Evolutionary conservation across 2,888 invertebrate species (phyloP).

Genomic region (Dyspetes luteomarginatus): DNA sequence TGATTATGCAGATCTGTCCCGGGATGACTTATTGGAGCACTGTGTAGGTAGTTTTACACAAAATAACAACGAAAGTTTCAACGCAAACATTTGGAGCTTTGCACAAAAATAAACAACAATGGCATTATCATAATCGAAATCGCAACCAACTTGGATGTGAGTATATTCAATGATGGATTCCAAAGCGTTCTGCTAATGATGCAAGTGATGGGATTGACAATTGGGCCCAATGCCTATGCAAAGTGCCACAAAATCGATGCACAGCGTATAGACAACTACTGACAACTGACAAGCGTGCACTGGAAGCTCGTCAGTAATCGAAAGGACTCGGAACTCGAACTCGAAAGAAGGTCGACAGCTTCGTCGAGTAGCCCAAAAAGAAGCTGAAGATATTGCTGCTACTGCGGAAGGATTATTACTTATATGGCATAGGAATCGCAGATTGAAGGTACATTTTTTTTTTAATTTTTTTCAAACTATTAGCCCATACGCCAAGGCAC

Average conservation of each 20-base stretch:
- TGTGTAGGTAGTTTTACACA: conserved; percentile 61
- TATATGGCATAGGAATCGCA: conserved; percentile 21
- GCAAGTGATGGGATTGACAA: conserved; percentile 31
- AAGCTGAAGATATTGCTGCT: background rate
- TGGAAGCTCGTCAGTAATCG: background rate
- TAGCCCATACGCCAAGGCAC: background rate
- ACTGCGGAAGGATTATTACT: background rate
- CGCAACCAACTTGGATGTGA: conserved; percentile 23
- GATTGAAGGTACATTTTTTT: conserved; percentile 7
- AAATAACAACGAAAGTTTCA: conserved; percentile 61
- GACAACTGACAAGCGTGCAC: background rate
- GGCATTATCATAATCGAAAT: conserved; percentile 37
- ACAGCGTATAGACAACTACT: background rate
- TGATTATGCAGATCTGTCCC: conserved; percentile 59
- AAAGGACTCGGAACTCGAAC: too few relatives aligned
- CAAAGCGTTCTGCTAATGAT: conserved; percentile 18
- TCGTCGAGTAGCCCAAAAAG: too few relatives aligned
- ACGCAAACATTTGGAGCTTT: conserved; percentile 52
- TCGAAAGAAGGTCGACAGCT: too few relatives aligned
- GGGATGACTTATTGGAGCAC: conserved; percentile 58
- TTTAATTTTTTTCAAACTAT: too few relatives aligned
- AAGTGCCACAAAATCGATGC: conserved; percentile 44
- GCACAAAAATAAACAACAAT: conserved; percentile 52
- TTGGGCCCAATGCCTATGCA: conserved; percentile 35
- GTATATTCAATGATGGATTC: conserved; percentile 22